Conservation (phyloP, 2,113 vertebrate genomes). For the Cynopterus brachyotis region DNA sequence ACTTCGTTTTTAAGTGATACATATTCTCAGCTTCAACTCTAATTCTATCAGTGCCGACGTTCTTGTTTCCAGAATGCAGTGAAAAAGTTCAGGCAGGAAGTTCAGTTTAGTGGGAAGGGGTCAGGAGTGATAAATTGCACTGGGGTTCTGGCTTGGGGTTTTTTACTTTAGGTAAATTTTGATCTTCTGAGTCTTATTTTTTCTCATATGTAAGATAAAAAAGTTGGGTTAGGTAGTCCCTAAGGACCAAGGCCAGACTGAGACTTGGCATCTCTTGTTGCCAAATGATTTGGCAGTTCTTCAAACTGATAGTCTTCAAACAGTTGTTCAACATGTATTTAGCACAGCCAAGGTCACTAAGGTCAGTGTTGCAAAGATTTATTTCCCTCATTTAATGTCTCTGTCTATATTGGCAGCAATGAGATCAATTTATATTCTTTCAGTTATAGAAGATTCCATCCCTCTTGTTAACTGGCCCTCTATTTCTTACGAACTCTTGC, state of each 20-base stretch:
- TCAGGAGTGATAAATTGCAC: neutral
- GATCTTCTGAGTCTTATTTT: neutral
- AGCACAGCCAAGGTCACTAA: neutral
- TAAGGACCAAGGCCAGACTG: neutral
- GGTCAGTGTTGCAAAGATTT: neutral
- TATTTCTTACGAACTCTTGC: neutral
- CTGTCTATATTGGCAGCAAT: neutral
- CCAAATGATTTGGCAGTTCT: neutral
- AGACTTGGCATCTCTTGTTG: neutral
- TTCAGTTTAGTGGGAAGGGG: neutral
- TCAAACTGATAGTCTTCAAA: constrained; percentile 3
- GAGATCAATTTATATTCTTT: neutral
- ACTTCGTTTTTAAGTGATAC: neutral
- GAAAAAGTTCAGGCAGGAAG: neutral
- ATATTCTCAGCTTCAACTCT: neutral
- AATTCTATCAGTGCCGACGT: neutral
- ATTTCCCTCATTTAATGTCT: neutral
- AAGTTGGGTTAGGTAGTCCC: neutral
- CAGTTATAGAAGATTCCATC: neutral
- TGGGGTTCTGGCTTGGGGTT: neutral
- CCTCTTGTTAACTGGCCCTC: neutral
- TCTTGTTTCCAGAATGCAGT: neutral
- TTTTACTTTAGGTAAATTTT: neutral
- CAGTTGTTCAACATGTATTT: neutral
- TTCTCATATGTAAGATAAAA: neutral